Evolutionary conservation across 1,140 invertebrate species (phyloP), one percentile per base, ranked within the genome.

Genomic region (Tenebrio molitor): DNA sequence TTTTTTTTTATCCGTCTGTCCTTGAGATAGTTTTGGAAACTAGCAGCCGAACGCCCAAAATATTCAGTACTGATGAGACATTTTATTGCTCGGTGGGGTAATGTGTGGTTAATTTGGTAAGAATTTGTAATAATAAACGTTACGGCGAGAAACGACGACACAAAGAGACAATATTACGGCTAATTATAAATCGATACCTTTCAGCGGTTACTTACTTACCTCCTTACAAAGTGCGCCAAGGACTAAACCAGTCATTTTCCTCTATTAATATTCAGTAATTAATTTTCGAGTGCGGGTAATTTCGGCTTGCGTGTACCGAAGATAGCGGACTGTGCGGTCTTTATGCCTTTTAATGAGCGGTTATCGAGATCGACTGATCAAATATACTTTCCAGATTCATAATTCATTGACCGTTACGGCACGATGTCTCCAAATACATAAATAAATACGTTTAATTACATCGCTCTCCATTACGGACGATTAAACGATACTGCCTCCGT

Each of bases 111-210:
- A 58, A 58, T 58, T 58, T 58, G 23, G 14, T 10, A 58, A 58
- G 50, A 58, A 58, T 58, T 58, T 58, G 50, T 58, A 58, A 58
- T 58, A 58, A 58, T 58, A 58, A 58, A 58, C 50, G n/a, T 21
- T 58, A 58, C 23, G 50, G 50, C 50, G 50, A 58, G 50, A 58
- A 58, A 58, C 50, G 50, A 58, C 50, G 50, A 29, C 50, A 58
- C 50, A 77, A 74, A 77, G 73, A 78, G 70, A 78, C 73, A 70
- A 76, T 69, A 77, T 68, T 66, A 58, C 34, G 29, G 65, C 74
- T 80, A 79, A 80, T 80, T 80, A 78, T 75, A 73, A 80, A 80
- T 80, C 79, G 73, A 80, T 80, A 80, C 74, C 77, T 80, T 79
- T 80, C 79, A 80, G 73, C 78, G 78, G 78, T 78, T 79, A 77